Base-by-base conservation (phyloP, 2,113 vertebrate species). In the Thalassarche chlororhynchos region DNA sequence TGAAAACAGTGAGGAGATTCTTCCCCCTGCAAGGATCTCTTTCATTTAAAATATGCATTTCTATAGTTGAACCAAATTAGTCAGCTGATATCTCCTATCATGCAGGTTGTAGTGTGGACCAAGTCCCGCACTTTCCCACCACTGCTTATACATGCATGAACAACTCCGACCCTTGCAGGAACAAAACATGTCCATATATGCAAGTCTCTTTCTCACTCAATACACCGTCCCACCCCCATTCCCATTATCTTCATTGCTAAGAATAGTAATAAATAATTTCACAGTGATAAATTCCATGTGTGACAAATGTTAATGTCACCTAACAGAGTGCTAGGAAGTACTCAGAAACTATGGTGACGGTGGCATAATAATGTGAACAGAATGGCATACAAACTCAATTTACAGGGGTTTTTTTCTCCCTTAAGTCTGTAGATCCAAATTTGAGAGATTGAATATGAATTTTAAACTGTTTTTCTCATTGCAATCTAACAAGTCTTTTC, bases 201-300 rank as follows among this genome's bases (percentile, higher is more conserved):
- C 87, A 94, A 92, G 44, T 62, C 58, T 79, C 31, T 93, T 94
- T 95, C 93, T 92, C 84, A 79, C 79, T 87, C 81, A 72, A 19
- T 92, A 66, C 64, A 42, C n/a, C 10, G 44, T 93, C 52, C 81
- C 74, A 84, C 69, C 52, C 42, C 38, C 55, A 57, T 81, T 84
- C 80, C 57, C 74, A 82, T 93, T 95, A 89, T 94, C 92, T 92
- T 89, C 66, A 26, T 89, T 93, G 72, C 95, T 97, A 97, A 97
- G 89, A 97, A 96, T 95, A 97, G 95, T 76, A 95, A 91, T 93
- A 97, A 97, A 95, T 95, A 97, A 97, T 97, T 97, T 86, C 85
- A 64, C 76, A 89, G 92, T 87, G 90, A 92, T 94, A 95, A 96
- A 93, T 95, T 96, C 78, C 62, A 91, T 96, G 91, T 95, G 91